A percentile compares a stretch with the other conserved stretches of the same genome.
phyloP scores from a whole-genome alignment of 2,888 invertebrate species.

The Drepanosiphum platanoidis region DNA sequence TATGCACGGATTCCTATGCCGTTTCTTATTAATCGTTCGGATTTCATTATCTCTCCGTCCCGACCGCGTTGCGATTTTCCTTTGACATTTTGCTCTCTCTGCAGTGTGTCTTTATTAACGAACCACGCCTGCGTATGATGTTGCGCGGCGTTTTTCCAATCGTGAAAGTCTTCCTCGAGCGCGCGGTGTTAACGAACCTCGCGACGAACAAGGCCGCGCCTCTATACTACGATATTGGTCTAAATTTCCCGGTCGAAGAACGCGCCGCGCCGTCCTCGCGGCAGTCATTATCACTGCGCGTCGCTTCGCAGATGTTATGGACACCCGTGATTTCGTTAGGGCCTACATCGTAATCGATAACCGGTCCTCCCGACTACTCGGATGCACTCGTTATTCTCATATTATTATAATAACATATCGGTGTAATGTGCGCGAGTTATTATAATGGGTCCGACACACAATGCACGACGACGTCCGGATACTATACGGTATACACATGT shows the following conservation, averaged over 20 bases:
- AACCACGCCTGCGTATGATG: not conserved
- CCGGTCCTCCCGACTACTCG: not conserved
- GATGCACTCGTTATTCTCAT: not conserved
- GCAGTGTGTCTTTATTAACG: not conserved
- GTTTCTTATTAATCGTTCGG: not conserved
- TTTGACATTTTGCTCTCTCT: not conserved
- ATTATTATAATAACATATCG: not conserved
- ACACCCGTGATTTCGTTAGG: not conserved
- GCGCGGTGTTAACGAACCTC: not conserved
- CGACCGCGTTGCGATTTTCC: not conserved
- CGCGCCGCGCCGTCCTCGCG: not conserved
- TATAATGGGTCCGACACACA: constrained; percentile 3
- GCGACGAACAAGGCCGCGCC: not conserved
- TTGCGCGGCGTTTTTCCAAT: not conserved
- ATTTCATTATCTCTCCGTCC: not conserved
- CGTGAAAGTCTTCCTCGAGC: constrained; percentile 25
- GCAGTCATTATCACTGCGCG: no score
- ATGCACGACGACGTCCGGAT: not conserved
- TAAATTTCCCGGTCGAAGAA: not conserved
- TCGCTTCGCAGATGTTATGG: not conserved
- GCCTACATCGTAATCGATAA: constrained; percentile 3
- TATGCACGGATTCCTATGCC: not conserved
- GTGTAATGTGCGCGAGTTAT: not conserved
- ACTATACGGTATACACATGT: not conserved
- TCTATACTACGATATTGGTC: not conserved